phyloP scores from a whole-genome alignment of 2,888 invertebrate genomes.

The Thyatira batis region DNA sequence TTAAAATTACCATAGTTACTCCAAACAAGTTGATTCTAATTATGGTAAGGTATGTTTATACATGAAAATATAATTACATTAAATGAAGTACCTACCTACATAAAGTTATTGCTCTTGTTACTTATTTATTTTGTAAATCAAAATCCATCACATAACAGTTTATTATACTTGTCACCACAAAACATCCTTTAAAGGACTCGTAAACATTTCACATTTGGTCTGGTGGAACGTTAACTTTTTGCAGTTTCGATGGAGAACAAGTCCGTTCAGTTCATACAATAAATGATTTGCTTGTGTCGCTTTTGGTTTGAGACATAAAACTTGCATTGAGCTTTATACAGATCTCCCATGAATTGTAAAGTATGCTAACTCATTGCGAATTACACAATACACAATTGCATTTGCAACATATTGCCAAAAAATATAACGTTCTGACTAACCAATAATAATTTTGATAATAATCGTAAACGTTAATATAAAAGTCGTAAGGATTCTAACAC shows the following conservation, averaged over 20 bases:
- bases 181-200: constrained; percentile 24
- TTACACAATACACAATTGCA: too few species aligned
- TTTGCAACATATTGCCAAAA: too few species aligned
- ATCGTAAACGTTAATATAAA: background rate
- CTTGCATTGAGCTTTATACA: background rate
- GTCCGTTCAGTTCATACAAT: background rate
- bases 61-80: too few species aligned
- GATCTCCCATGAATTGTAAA: too few species aligned
- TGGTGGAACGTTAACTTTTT: constrained; percentile 14
- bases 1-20: too few species aligned
- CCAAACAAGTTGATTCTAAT: too few species aligned
- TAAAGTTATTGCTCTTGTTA: background rate
- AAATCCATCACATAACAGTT: constrained; percentile 19
- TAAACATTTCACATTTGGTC: constrained; percentile 35
- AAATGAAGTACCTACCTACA: too few species aligned
- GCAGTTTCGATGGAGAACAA: constrained; percentile 9
- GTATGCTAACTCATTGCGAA: too few species aligned
- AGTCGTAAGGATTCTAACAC: background rate
- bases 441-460: too few species aligned
- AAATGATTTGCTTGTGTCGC: background rate
- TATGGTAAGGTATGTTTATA: too few species aligned
- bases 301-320: background rate
- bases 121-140: background rate
- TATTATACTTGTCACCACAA: constrained; percentile 31
- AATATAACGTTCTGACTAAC: too few species aligned